These are phyloP conservation scores for Adelphocoris suturalis DNA, from an alignment of 2,888 invertebrate species.

Conservation along the genomic window DNA sequence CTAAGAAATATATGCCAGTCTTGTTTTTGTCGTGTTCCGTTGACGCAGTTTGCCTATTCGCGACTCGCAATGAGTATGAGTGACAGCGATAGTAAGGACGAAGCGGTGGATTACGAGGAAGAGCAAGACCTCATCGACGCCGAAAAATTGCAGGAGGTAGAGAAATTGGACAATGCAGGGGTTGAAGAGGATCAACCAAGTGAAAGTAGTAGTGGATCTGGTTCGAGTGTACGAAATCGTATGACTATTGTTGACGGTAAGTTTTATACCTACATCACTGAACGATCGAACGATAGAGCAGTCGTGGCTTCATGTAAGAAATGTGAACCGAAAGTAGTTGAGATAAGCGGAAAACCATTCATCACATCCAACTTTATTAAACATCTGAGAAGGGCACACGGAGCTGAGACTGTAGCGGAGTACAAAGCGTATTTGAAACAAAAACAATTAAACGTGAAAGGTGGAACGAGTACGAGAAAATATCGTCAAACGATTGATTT, in stretches of 20 bases:
- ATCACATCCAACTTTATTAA: slow-evolving; percentile 45
- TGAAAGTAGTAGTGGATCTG: too few species aligned
- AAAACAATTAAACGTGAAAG: slow-evolving; percentile 15
- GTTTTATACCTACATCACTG: neutral
- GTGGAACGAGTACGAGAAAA: neutral
- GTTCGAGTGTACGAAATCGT: neutral
- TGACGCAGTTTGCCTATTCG: too few species aligned
- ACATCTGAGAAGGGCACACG: slow-evolving; percentile 38
- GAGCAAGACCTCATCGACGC: too few species aligned
- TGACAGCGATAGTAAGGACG: too few species aligned
- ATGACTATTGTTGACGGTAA: slow-evolving; percentile 50
- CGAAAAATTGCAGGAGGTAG: too few species aligned
- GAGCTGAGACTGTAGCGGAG: neutral
- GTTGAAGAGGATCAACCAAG: too few species aligned
- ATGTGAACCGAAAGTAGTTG: neutral
- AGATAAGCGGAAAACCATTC: neutral
- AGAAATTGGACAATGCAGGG: neutral
- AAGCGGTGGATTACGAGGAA: too few species aligned
- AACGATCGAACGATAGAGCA: neutral
- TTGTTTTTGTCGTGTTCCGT: too few species aligned
- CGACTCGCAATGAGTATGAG: too few species aligned
- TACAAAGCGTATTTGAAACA: slow-evolving; percentile 10
- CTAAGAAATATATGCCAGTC: too few species aligned
- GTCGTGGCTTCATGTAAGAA: slow-evolving; percentile 38
- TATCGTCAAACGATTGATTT: slow-evolving; percentile 22